Percentiles rank a stretch among this genome's conserved stretches.
phyloP scores from a whole-genome alignment of 2,888 invertebrate genomes.

The Chouioia cunea region DNA sequence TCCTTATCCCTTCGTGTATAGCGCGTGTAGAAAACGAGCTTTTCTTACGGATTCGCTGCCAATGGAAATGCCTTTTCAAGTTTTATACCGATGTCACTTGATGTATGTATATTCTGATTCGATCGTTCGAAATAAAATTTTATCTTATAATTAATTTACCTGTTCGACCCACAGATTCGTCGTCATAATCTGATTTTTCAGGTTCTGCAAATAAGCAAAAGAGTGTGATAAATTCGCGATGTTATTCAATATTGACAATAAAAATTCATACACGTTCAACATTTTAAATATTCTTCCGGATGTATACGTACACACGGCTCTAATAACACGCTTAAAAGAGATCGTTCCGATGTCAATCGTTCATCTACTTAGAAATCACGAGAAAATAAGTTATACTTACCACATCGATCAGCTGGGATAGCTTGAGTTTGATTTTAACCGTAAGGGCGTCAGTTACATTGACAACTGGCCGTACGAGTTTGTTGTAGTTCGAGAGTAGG shows the following conservation, averaged over 20 bases:
- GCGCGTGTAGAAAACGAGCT: too few species aligned
- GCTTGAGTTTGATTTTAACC: constrained; percentile 87
- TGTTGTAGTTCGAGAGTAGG: constrained; percentile 88
- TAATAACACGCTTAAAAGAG: too few species aligned
- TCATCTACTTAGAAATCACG: too few species aligned
- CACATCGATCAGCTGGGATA: constrained; percentile 91
- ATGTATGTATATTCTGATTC: background rate
- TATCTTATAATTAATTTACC: constrained; percentile 66
- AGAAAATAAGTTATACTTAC: constrained; percentile 68
- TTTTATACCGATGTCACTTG: too few species aligned
- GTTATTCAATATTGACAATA: too few species aligned
- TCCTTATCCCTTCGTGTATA: too few species aligned
- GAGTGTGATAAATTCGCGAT: too few species aligned
- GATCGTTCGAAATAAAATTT: constrained; percentile 8
- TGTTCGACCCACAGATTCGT: constrained; percentile 78
- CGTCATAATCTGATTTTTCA: constrained; percentile 78
- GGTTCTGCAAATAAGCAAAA: constrained; percentile 71
- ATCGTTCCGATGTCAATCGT: background rate
- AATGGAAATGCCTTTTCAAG: too few species aligned
- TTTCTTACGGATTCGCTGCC: too few species aligned
- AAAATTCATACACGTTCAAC: too few species aligned
- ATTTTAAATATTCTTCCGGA: too few species aligned
- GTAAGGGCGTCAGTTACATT: constrained; percentile 87
- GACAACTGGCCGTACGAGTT: constrained; percentile 87
- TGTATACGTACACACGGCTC: too few species aligned